phyloP scores from a whole-genome alignment of 2,888 invertebrate genomes.

The Idaea aversata region DNA sequence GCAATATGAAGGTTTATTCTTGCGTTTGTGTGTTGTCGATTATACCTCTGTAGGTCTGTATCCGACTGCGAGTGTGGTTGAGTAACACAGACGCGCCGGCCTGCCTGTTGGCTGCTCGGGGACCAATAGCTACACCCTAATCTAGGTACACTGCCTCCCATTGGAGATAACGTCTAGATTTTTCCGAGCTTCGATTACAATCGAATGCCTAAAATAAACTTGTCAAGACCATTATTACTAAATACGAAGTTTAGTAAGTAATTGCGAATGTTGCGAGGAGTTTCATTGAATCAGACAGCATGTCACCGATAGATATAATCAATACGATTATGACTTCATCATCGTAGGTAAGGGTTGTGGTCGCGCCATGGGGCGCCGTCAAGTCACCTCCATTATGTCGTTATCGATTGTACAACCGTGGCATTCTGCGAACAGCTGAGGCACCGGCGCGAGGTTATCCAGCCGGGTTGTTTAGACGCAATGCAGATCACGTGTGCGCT shows the following conservation, averaged over 20 bases:
- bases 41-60: background rate
- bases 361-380: slow-evolving; percentile 22
- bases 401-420: slow-evolving; percentile 67
- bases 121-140: background rate
- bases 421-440: slow-evolving; percentile 71
- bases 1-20: background rate
- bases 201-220: background rate
- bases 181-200: background rate
- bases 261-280: background rate
- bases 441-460: slow-evolving; percentile 60
- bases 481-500: slow-evolving; percentile 79
- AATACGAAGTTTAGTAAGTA: background rate
- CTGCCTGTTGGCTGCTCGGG: background rate
- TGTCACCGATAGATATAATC: background rate
- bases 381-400: slow-evolving; percentile 54
- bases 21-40: background rate
- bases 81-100: background rate
- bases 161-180: background rate
- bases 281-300: background rate
- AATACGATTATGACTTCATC: background rate
- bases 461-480: slow-evolving; percentile 79
- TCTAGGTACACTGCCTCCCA: background rate
- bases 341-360: background rate
- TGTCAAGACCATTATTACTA: background rate
- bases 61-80: background rate